These are phyloP conservation scores for Sceloporus tristichus DNA, from an alignment of 2,113 vertebrate species.

Conservation along the genomic window DNA sequence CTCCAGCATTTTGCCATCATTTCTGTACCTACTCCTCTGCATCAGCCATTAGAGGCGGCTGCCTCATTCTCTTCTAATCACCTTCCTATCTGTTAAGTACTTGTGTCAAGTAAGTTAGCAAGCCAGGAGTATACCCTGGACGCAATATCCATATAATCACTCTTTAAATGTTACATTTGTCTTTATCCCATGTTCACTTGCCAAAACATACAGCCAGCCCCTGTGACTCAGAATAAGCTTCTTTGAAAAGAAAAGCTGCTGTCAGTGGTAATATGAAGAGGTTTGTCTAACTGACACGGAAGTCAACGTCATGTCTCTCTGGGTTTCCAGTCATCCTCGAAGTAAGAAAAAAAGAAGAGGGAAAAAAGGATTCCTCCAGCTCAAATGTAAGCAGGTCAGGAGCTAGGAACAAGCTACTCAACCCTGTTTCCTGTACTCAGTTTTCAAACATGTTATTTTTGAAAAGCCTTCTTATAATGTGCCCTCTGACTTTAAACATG, in stretches of 20 bases:
- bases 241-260: slow-evolving; percentile 54
- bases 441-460: slow-evolving; percentile 70
- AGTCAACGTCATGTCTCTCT: slow-evolving; percentile 63
- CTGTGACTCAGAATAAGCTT: slow-evolving; percentile 39
- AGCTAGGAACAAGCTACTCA: slow-evolving; percentile 72
- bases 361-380: slow-evolving; percentile 41
- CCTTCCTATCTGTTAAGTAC: background rate
- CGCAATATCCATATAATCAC: background rate
- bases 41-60: background rate
- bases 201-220: slow-evolving; percentile 53
- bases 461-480: slow-evolving; percentile 47
- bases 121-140: background rate
- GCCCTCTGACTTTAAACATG: background rate
- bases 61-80: too few relatives aligned
- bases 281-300: slow-evolving; percentile 53
- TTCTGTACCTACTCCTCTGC: background rate
- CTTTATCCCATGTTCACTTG: background rate
- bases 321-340: slow-evolving; percentile 60
- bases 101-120: background rate
- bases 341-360: slow-evolving; percentile 45
- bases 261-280: slow-evolving; percentile 22
- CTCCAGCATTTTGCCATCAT: background rate
- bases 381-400: slow-evolving; percentile 66
- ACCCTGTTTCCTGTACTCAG: slow-evolving; percentile 65
- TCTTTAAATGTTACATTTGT: background rate